phyloP scores from a whole-genome alignment of 64 coral and sea anemone species.

The Montipora capricornis region DNA sequence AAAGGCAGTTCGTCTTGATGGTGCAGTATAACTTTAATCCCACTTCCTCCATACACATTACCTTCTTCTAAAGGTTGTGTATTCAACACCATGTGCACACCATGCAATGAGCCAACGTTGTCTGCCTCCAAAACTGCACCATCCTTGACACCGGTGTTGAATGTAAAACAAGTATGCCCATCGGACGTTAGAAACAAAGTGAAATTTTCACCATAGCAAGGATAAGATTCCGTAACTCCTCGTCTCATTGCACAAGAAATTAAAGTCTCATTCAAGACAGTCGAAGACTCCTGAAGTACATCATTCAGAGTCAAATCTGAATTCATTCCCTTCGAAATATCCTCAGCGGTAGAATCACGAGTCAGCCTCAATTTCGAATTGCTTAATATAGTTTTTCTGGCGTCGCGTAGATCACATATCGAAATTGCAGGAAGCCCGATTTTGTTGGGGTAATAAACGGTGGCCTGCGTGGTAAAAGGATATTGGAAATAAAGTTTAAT shows the following conservation, averaged over 20 bases:
- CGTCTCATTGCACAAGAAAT: conserved; percentile 52
- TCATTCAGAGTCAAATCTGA: conserved; percentile 37
- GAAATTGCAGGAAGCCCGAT: conserved; percentile 76
- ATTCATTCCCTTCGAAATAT: not conserved
- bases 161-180: conserved; percentile 86
- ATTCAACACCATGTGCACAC: conserved; percentile 71
- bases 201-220: conserved; percentile 66
- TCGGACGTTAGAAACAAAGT: conserved; percentile 77
- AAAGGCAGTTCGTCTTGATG: conserved; percentile 82
- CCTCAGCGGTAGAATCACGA: not conserved
- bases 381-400: conserved; percentile 54
- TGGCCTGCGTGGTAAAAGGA: conserved; percentile 86
- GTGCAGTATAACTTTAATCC: conserved; percentile 84
- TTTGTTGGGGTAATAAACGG: conserved; percentile 72
- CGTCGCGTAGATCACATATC: conserved; percentile 83
- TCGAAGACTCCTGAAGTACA: conserved; percentile 44
- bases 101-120: conserved; percentile 71
- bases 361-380: not conserved
- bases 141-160: conserved; percentile 64
- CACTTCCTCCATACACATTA: conserved; percentile 68
- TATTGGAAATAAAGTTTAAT: conserved; percentile 68
- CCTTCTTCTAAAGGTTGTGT: conserved; percentile 53
- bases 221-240: not conserved
- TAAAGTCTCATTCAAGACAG: conserved; percentile 62
- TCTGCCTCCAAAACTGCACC: conserved; percentile 28